These are phyloP conservation scores for Drosophila chauvacae DNA, from an alignment of 1,140 invertebrate genomes.

Conservation along the genomic window DNA sequence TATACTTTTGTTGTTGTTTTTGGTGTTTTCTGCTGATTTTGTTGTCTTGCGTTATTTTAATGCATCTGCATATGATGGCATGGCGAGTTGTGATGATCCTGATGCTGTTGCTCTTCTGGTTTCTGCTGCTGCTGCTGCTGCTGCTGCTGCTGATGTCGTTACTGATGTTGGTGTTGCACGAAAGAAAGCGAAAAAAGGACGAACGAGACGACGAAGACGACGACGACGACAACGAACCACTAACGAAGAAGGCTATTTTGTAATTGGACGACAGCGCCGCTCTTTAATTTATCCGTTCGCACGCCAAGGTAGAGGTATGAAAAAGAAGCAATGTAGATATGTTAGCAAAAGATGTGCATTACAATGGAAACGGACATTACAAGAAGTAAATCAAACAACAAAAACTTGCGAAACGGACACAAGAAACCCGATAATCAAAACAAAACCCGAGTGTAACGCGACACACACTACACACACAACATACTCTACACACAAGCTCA, in stretches of 20 bases:
- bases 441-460: slow-evolving; percentile 2
- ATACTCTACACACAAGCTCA: neutral
- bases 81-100: slow-evolving; percentile 41
- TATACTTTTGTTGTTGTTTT: slow-evolving; percentile 35
- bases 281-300: slow-evolving; percentile 2
- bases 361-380: neutral
- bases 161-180: slow-evolving; percentile 45
- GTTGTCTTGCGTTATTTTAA: slow-evolving; percentile 17
- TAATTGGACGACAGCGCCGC: slow-evolving; percentile 40
- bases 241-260: slow-evolving; percentile 37
- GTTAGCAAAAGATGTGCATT: neutral
- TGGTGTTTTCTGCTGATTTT: slow-evolving; percentile 12
- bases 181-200: slow-evolving; percentile 57
- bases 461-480: neutral
- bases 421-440: slow-evolving; percentile 1
- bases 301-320: neutral
- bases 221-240: slow-evolving; percentile 22
- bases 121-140: slow-evolving; percentile 3
- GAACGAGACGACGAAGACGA: slow-evolving; percentile 53
- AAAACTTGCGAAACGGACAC: neutral
- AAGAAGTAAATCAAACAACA: neutral
- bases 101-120: slow-evolving; percentile 24
- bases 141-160: slow-evolving; percentile 19
- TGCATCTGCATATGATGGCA: slow-evolving; percentile 45
- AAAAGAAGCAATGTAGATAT: neutral